Conservation (phyloP, 2,888 invertebrate genomes). For the Sturmia bella region DNA sequence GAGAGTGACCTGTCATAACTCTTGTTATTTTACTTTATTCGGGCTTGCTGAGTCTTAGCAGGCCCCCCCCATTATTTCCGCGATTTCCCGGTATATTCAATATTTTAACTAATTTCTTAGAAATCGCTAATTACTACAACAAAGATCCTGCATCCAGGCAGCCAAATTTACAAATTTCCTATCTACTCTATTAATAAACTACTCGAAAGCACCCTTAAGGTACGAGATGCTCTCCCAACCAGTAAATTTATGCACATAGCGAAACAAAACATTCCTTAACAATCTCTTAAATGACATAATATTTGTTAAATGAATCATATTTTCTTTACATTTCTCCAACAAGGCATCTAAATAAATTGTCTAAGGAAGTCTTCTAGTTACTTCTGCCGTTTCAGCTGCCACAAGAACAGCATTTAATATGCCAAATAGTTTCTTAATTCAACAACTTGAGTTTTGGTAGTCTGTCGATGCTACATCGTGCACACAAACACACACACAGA, state of each 20-base stretch:
- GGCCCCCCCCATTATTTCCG: too few relatives aligned
- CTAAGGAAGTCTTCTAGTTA: conserved; percentile 14
- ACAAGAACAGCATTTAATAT: conserved; percentile 2
- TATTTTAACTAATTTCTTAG: too few relatives aligned
- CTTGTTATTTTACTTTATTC: too few relatives aligned
- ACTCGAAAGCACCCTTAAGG: too few relatives aligned
- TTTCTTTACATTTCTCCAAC: conserved; percentile 38
- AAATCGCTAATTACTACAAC: too few relatives aligned
- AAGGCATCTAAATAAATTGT: conserved; percentile 42
- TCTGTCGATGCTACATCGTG: conserved; percentile 19
- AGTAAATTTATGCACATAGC: not conserved
- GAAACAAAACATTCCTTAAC: conserved; percentile 1
- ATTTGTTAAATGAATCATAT: conserved; percentile 27
- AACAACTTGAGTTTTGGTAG: conserved; percentile 33
- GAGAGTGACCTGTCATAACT: too few relatives aligned
- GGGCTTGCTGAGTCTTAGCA: too few relatives aligned
- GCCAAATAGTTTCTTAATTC: conserved; percentile 36
- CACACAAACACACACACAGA: not conserved
- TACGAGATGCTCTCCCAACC: not conserved
- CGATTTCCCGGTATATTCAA: too few relatives aligned
- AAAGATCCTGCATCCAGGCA: too few relatives aligned
- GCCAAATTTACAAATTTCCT: too few relatives aligned
- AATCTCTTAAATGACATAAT: conserved; percentile 29
- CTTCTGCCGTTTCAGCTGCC: not conserved
- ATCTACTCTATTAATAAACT: too few relatives aligned